Evolutionary conservation across 1,140 invertebrate species (phyloP).

Genomic region (Bilobella aurantiaca): DNA sequence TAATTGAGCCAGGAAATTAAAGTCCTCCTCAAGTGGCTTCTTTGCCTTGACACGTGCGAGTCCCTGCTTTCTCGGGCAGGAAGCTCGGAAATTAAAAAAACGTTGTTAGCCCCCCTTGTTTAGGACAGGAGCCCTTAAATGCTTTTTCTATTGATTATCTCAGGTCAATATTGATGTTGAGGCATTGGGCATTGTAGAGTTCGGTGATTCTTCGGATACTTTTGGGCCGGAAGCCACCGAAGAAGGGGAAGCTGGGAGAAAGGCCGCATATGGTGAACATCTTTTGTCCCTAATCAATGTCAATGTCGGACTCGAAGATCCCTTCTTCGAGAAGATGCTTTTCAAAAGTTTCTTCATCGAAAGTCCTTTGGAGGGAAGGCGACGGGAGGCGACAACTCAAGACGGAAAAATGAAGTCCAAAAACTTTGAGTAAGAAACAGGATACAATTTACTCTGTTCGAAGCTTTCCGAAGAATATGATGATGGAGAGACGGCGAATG

Average conservation of each 20-base stretch:
- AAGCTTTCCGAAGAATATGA: constrained; percentile 5
- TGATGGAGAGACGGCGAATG: background rate
- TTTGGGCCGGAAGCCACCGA: background rate
- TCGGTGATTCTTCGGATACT: background rate
- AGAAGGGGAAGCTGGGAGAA: background rate
- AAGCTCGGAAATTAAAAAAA: background rate
- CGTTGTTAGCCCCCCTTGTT: too few species aligned
- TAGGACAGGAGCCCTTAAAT: background rate
- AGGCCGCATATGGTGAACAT: constrained; percentile 4
- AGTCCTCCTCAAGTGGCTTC: background rate
- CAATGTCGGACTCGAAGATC: background rate
- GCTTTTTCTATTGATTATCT: background rate
- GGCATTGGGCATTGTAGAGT: background rate
- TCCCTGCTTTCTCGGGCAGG: background rate
- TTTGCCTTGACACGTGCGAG: background rate
- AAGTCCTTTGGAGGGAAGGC: background rate
- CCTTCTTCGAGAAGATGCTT: background rate
- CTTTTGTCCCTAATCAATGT: constrained; percentile 8
- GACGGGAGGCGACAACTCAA: constrained; percentile 4
- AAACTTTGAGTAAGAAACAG: background rate
- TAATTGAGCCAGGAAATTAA: background rate
- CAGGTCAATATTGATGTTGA: constrained; percentile 3
- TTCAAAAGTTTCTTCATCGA: background rate
- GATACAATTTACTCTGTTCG: background rate
- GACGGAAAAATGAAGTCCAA: constrained; percentile 3